Percentiles rank a stretch among this genome's conserved stretches.
These are phyloP conservation scores for Megalops cyprinoides DNA, from an alignment of 2,797 vertebrate species.

Conservation along the genomic window DNA sequence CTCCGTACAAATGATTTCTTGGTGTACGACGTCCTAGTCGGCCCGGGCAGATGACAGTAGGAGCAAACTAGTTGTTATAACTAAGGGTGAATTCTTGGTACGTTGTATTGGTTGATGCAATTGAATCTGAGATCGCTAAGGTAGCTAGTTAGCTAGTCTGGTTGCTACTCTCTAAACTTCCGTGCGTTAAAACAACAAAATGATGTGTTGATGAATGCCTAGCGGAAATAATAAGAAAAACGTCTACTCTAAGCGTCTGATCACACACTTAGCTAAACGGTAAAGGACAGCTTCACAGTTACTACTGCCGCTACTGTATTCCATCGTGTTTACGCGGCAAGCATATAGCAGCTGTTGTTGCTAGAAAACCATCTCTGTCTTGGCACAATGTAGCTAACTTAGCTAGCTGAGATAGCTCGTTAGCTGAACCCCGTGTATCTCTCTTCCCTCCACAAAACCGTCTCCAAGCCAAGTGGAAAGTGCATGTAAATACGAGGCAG, in stretches of 20 bases:
- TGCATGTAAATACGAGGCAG: constrained; percentile 19
- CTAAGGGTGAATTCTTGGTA: not conserved
- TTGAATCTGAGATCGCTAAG: too few relatives aligned
- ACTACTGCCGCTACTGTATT: not conserved
- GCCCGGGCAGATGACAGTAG: not conserved
- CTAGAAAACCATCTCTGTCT: not conserved
- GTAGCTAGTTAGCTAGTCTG: not conserved
- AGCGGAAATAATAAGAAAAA: too few relatives aligned
- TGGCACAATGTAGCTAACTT: not conserved
- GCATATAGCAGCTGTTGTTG: not conserved
- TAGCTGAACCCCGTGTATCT: not conserved
- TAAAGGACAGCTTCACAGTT: too few relatives aligned
- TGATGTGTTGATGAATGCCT: not conserved
- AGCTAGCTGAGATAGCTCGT: not conserved
- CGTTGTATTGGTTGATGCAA: not conserved
- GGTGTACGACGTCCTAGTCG: not conserved
- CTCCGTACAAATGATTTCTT: not conserved
- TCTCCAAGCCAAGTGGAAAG: constrained; percentile 28
- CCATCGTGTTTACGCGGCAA: not conserved
- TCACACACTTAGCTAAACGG: not conserved
- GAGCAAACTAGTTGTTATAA: not conserved
- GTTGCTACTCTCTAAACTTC: not conserved
- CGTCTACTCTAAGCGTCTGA: not conserved
- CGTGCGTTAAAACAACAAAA: not conserved
- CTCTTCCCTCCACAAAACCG: constrained; percentile 28